Percentiles rank a stretch among this genome's conserved stretches.
phyloP scores from a whole-genome alignment of 2,797 vertebrate genomes.

The Typhlichthys subterraneus region DNA sequence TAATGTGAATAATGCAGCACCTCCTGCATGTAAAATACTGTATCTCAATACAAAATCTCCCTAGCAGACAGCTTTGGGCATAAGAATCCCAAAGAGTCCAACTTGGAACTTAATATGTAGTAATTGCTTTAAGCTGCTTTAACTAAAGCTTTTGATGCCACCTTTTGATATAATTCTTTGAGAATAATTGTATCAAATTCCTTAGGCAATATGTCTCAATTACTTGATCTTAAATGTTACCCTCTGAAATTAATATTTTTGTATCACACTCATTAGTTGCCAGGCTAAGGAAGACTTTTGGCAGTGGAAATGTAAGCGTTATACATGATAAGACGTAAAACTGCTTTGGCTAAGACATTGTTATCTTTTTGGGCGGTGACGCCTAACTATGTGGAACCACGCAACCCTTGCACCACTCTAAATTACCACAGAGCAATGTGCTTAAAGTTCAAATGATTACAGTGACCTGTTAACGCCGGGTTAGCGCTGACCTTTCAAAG shows the following conservation, averaged over 20 bases:
- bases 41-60: neutral
- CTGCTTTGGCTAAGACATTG: too few relatives aligned
- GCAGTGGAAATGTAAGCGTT: neutral
- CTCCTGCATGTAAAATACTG: neutral
- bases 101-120: neutral
- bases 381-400: too few relatives aligned
- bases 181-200: neutral
- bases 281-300: neutral
- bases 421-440: too few relatives aligned
- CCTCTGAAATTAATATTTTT: neutral
- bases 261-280: neutral
- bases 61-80: neutral
- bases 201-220: neutral
- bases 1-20: neutral
- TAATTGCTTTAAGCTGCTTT: neutral
- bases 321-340: slow-evolving; percentile 8
- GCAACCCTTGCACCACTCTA: too few relatives aligned
- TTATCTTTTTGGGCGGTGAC: too few relatives aligned
- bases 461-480: too few relatives aligned
- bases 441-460: too few relatives aligned
- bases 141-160: neutral
- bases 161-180: too few relatives aligned
- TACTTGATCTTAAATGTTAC: neutral
- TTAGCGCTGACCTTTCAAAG: too few relatives aligned
- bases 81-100: neutral